phyloP scores from a whole-genome alignment of 1,140 invertebrate species.

The Drosophila ananassae region DNA sequence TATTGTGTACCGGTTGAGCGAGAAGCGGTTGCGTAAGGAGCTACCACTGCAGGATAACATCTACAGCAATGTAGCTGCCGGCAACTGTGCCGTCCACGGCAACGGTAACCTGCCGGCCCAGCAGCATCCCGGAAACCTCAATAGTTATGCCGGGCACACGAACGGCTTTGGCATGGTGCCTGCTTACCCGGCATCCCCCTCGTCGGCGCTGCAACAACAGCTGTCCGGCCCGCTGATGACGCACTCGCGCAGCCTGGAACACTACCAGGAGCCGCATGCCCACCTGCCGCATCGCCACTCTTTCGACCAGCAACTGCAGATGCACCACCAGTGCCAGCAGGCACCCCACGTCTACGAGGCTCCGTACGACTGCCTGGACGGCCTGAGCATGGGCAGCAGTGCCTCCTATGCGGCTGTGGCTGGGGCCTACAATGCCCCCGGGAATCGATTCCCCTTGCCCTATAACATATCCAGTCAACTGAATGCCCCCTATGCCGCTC shows the following conservation, averaged over 20 bases:
- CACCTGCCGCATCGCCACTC: constrained; percentile 78
- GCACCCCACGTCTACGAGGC: constrained; percentile 68
- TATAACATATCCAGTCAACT: constrained; percentile 81
- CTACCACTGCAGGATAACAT: constrained; percentile 59
- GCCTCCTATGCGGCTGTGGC: constrained; percentile 76
- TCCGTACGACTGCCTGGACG: constrained; percentile 78
- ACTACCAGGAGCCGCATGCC: constrained; percentile 75
- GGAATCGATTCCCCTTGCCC: constrained; percentile 81
- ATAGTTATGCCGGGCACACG: constrained; percentile 56
- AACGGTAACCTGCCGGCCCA: constrained; percentile 4
- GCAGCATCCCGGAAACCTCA: constrained; percentile 1
- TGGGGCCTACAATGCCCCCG: constrained; percentile 77
- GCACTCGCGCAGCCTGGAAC: constrained; percentile 83
- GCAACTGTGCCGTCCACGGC: constrained; percentile 49
- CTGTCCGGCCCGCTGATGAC: constrained; percentile 59
- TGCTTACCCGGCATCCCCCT: constrained; percentile 36
- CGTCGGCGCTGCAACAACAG: constrained; percentile 31
- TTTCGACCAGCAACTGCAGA: constrained; percentile 78
- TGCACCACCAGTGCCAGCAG: constrained; percentile 43
- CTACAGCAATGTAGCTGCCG: constrained; percentile 62
- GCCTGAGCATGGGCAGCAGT: constrained; percentile 69
- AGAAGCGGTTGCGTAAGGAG: constrained; percentile 67
- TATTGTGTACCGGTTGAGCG: constrained; percentile 57
- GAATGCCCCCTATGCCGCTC: constrained; percentile 66
- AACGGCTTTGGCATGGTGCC: constrained; percentile 52